phyloP scores from a whole-genome alignment of 1,140 invertebrate genomes.

The Agraylea sexmaculata region DNA sequence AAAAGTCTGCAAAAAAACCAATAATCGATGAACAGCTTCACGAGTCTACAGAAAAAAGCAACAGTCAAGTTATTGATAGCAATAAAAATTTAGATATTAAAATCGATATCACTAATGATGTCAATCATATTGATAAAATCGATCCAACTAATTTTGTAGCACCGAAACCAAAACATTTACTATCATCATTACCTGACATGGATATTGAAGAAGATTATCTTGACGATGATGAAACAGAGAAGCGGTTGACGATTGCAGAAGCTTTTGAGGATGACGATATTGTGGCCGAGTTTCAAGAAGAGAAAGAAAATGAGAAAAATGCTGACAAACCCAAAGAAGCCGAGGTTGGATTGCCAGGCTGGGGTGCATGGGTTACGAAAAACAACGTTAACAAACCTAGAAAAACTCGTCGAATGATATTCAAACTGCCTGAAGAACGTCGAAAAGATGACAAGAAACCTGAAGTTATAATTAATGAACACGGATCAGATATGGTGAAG shows the following conservation, averaged over 20 bases:
- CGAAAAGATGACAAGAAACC: conserved; percentile 64
- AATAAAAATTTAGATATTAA: conserved; percentile 6
- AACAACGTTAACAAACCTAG: conserved; percentile 48
- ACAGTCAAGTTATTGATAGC: conserved; percentile 7
- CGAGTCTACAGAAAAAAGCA: conserved; percentile 28
- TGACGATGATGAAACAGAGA: conserved; percentile 47
- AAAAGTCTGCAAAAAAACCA: conserved; percentile 37
- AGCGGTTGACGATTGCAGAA: conserved; percentile 67
- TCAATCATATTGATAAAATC: conserved; percentile 35
- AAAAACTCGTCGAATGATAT: conserved; percentile 45
- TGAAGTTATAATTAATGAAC: conserved; percentile 79
- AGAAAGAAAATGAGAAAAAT: conserved; percentile 59
- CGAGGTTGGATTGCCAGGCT: conserved; percentile 78
- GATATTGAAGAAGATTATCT: conserved; percentile 45
- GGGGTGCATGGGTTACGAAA: conserved; percentile 87
- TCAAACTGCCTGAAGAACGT: conserved; percentile 40
- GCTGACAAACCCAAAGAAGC: conserved; percentile 53
- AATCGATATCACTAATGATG: not conserved
- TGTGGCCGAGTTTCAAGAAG: conserved; percentile 71
- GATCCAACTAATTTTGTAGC: conserved; percentile 59
- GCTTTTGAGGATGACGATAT: conserved; percentile 95
- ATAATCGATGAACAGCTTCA: conserved; percentile 49
- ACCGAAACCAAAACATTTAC: conserved; percentile 49
- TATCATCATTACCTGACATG: conserved; percentile 43
- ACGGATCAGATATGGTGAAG: conserved; percentile 51